Percentiles rank a stretch among this genome's conserved stretches.
These are phyloP conservation scores for Malacoraja senta DNA, from an alignment of 2,797 vertebrate species.

Conservation along the genomic window DNA sequence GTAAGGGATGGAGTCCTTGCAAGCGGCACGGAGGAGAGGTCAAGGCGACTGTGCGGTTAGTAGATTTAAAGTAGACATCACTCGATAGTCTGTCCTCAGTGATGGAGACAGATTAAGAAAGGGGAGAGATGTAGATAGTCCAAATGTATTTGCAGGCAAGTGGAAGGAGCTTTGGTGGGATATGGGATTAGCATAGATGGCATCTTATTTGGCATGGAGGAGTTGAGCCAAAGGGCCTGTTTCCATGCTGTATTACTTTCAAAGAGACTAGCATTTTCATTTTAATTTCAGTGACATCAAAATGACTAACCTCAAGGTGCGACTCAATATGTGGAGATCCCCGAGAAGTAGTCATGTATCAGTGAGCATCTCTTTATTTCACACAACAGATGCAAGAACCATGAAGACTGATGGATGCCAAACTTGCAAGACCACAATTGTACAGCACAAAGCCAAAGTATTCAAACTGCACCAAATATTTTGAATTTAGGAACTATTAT, in stretches of 20 bases:
- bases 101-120: too few relatives aligned
- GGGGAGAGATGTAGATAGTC: too few relatives aligned
- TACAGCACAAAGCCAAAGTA: background rate
- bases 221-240: too few relatives aligned
- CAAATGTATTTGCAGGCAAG: too few relatives aligned
- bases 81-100: too few relatives aligned
- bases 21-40: too few relatives aligned
- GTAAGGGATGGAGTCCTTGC: too few relatives aligned
- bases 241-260: background rate
- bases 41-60: too few relatives aligned
- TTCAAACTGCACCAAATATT: background rate
- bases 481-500: background rate
- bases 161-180: too few relatives aligned
- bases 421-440: background rate
- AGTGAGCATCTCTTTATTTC: background rate
- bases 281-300: background rate
- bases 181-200: too few relatives aligned
- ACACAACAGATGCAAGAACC: background rate
- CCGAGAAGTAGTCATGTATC: background rate
- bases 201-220: too few relatives aligned
- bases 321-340: background rate
- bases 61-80: too few relatives aligned
- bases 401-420: background rate
- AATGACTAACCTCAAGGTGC: background rate
- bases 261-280: background rate